Conservation (phyloP, 1,140 invertebrate genomes). For the Aphelenchoides besseyi region DNA sequence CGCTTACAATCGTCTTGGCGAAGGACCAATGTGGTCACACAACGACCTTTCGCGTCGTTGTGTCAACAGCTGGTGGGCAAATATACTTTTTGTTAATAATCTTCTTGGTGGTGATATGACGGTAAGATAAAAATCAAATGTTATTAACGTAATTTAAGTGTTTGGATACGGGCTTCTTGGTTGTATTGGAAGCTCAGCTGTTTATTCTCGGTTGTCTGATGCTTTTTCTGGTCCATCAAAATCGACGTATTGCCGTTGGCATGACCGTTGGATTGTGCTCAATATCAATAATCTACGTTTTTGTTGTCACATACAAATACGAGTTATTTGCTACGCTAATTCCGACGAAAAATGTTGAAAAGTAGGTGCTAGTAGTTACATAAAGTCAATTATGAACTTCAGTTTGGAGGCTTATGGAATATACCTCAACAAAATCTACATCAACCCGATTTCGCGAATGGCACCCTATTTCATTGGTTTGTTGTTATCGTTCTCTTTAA, state of each 20-base stretch:
- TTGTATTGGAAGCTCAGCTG: constrained; percentile 49
- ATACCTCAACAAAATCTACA: constrained; percentile 40
- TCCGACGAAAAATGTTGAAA: constrained; percentile 30
- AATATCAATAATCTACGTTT: constrained; percentile 30
- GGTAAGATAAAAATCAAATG: constrained; percentile 26
- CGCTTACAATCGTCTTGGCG: constrained; percentile 36
- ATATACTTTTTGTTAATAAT: constrained; percentile 44
- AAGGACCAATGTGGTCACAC: constrained; percentile 51
- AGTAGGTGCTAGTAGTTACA: too few relatives aligned
- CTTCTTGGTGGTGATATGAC: constrained; percentile 37
- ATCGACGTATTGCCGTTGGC: background rate
- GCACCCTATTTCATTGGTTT: constrained; percentile 36
- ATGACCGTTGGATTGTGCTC: background rate
- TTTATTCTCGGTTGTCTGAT: constrained; percentile 31
- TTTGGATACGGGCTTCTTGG: constrained; percentile 42
- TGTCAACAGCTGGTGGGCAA: constrained; percentile 30
- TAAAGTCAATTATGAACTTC: too few relatives aligned
- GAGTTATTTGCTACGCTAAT: constrained; percentile 38
- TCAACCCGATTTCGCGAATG: constrained; percentile 35
- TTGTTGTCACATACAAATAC: constrained; percentile 24
- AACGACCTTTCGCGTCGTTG: constrained; percentile 39
- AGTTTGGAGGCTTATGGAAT: constrained; percentile 21
- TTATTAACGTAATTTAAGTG: constrained; percentile 31
- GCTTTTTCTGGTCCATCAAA: constrained; percentile 8
- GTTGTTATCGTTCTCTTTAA: constrained; percentile 13